Evolutionary conservation across 1,140 invertebrate species (phyloP).

Genomic region (Streblospio benedicti): DNA sequence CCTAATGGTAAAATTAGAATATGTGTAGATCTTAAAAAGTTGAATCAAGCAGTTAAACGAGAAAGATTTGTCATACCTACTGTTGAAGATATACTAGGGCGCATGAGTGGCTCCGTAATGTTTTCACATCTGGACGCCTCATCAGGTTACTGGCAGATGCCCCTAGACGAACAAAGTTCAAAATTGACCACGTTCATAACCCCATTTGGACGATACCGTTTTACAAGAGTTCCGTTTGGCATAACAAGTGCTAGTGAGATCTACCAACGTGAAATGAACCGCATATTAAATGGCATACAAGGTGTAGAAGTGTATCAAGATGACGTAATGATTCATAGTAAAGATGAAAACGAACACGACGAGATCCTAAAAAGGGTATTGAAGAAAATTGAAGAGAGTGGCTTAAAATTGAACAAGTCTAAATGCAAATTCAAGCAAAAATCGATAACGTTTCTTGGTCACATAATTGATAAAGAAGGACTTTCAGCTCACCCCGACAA

Average conservation of each 20-base stretch:
- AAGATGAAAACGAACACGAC: not conserved
- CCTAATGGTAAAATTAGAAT: constrained; percentile 6
- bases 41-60: constrained; percentile 18
- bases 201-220: constrained; percentile 18
- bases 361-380: not conserved
- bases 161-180: not conserved
- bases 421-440: not conserved
- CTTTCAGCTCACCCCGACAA: not conserved
- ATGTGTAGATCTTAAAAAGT: constrained; percentile 17
- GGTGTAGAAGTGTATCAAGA: constrained; percentile 14
- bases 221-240: constrained; percentile 20
- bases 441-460: not conserved
- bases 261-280: constrained; percentile 15
- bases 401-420: not conserved
- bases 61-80: constrained; percentile 17
- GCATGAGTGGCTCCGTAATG: constrained; percentile 6
- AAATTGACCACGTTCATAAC: constrained; percentile 29
- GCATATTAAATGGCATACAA: not conserved
- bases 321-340: constrained; percentile 10
- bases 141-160: not conserved
- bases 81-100: constrained; percentile 16
- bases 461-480: not conserved
- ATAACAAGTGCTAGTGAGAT: constrained; percentile 17
- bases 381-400: not conserved
- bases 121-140: not conserved